These are phyloP conservation scores for Hydriomena furcata DNA, from an alignment of 2,888 invertebrate species.

Conservation along the genomic window DNA sequence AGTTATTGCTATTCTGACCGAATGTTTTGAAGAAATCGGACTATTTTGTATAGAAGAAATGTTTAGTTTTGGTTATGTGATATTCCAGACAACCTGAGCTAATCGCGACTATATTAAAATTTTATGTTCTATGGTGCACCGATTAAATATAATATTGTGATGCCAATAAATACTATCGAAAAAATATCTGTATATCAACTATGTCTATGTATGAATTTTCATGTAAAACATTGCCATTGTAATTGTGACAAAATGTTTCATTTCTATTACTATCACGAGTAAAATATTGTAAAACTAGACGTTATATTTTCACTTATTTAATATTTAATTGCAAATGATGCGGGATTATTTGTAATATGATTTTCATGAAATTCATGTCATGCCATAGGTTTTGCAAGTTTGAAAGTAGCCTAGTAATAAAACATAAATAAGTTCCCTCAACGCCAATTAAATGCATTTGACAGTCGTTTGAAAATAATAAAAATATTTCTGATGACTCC, in stretches of 20 bases:
- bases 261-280: conserved; percentile 74
- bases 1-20: conserved; percentile 7
- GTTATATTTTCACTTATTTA: conserved; percentile 20
- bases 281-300: conserved; percentile 68
- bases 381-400: conserved; percentile 30
- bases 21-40: neutral
- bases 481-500: conserved; percentile 39
- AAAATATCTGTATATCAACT: conserved; percentile 20
- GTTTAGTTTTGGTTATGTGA: neutral
- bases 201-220: conserved; percentile 26
- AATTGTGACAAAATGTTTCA: conserved; percentile 66
- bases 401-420: conserved; percentile 39
- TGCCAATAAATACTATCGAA: conserved; percentile 25
- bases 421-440: conserved; percentile 61
- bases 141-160: conserved; percentile 28
- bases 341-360: conserved; percentile 1
- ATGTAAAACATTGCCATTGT: conserved; percentile 56
- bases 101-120: neutral
- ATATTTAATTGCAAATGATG: conserved; percentile 6
- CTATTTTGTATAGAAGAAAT: neutral
- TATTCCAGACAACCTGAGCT: neutral
- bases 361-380: conserved; percentile 9
- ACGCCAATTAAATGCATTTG: conserved; percentile 76
- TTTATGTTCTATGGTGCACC: conserved; percentile 15
- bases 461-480: conserved; percentile 59